Conservation (phyloP, 2,888 invertebrate genomes). For the Carpatolechia fugitivella region DNA sequence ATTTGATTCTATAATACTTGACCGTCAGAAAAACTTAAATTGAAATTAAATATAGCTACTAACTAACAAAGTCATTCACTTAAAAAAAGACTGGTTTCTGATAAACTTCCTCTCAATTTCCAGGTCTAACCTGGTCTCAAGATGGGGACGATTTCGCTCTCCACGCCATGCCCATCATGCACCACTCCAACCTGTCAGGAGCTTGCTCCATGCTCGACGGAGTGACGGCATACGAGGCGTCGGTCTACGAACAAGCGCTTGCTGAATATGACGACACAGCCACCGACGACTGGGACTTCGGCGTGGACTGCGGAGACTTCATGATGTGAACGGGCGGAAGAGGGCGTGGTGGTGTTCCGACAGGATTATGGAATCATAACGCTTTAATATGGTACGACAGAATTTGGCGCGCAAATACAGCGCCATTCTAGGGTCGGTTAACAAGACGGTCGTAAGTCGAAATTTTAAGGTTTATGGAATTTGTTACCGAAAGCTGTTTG, state of each 20-base stretch:
- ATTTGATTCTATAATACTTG: no score
- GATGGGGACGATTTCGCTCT: conserved; percentile 83
- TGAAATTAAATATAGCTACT: no score
- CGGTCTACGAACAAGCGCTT: conserved; percentile 79
- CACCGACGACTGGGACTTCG: conserved; percentile 83
- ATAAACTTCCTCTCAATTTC: conserved; percentile 29
- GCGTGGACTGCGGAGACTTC: conserved; percentile 86
- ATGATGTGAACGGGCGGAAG: conserved; percentile 76
- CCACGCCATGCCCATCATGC: conserved; percentile 82
- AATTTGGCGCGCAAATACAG: no score
- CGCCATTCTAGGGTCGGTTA: not conserved
- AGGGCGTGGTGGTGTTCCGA: conserved; percentile 1
- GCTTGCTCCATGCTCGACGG: conserved; percentile 77
- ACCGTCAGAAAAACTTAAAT: no score
- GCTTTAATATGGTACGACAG: not conserved
- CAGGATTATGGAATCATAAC: conserved; percentile 1
- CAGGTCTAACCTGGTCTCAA: conserved; percentile 83
- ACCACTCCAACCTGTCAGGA: conserved; percentile 81
- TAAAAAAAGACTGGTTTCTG: no score
- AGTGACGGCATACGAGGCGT: conserved; percentile 81
- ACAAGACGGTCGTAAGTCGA: not conserved
- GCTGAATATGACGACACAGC: conserved; percentile 79
- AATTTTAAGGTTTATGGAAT: not conserved
- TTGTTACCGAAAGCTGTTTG: no score
- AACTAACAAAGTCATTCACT: no score